Evolutionary conservation across 1,140 invertebrate genomes (phyloP), one percentile per base, ranked within the genome.

Genomic region (Drosophila carrolli): DNA sequence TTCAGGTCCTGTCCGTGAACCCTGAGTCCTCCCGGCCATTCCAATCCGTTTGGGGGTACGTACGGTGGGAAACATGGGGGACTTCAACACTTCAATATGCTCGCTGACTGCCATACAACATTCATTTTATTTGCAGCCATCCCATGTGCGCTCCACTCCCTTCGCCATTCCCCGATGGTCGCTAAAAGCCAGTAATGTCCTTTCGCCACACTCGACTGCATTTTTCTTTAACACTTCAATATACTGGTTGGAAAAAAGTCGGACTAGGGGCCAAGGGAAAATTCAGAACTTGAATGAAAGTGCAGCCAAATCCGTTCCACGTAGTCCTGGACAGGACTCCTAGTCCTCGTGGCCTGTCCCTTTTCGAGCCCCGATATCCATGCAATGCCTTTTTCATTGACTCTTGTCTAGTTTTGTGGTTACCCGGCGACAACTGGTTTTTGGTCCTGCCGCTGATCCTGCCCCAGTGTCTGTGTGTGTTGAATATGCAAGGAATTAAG

Each of bases 181-280:
- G 84, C 84, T 88, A 88, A 88, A 88, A 88, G 84, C 84, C 84
- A 89, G 84, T 88, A 89, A 88, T 88, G 84, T 88, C 80, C 84
- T 89, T 84, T 88, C 80, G 84, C 84, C 68, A 88, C 84, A 88
- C 84, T 88, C 84, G 84, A 89, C 80, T 88, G 84, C 81, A 89
- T 88, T 88, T 88, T 88, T 88, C 84, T 88, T 88, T 88, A 88
- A 88, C 84, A 88, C 84, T 88, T 88, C 84, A 89, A 84, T 88
- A 83, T 88, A 86, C 82, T 81, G 77, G 81, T 68, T 58, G 56
- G 66, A 63, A 50, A 29, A 62, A 23, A 51, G 37, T 9, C 29
- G 29, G 41, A 43, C 71, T 59, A 43, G 73, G 79, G 79, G 81
- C 62, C 55, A n/a, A 43, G 73, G 63, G 65, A 66, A 79, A 71